Base-by-base conservation (phyloP, 2,797 vertebrate genomes). In the Geotrypetes seraphini region DNA sequence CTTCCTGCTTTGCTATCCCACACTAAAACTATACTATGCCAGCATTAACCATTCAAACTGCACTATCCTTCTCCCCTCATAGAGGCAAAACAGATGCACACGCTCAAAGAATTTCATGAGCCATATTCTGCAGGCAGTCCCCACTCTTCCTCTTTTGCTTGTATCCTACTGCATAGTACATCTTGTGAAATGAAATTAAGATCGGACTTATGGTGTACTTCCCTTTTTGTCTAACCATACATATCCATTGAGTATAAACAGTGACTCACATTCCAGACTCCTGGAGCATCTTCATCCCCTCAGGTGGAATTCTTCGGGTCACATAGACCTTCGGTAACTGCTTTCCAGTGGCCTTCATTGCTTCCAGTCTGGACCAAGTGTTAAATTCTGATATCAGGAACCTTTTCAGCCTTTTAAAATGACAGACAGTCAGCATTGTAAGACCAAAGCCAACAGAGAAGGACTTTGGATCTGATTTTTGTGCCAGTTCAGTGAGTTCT, bases 251-350 rank as follows among this genome's bases (percentile, higher is more conserved):
- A n/a, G n/a, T 5, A 16, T 11, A 13, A 5, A 13, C 20, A 12
- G 8, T 13, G 15, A 81, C 84, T 83, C 35, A 88, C 86, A 79
- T 69, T 61, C 75, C 75, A 22, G 83, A 87, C 45, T 83, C 69
- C 11, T 39, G 59, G 7, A 90, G 76, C 36, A 80, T 73, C 50
- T 56, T 74, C 40, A 88, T 39, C n/a, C 83, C 85, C 8, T 79
- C 79, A 1, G 76, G 79, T 11, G 83, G 85, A 29, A 89, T 73
- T 50, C 76, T 73, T 10, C 85, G 74, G 19, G 81, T 84, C 35
- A 89, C 57, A 18, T 83, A 88, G 10, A 88, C 69, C 12, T 69
- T 66, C 2, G 68, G 67, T 33, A 84, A 39, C 3, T 60, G 69
- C 9, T 76, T 77, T 71, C 75, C 75, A 21, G 63, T 56, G 20